Evolutionary conservation across 30 jellyfish, hydroid and myxozoan species (phyloP).

Genomic region (Catostylus mosaicus): DNA sequence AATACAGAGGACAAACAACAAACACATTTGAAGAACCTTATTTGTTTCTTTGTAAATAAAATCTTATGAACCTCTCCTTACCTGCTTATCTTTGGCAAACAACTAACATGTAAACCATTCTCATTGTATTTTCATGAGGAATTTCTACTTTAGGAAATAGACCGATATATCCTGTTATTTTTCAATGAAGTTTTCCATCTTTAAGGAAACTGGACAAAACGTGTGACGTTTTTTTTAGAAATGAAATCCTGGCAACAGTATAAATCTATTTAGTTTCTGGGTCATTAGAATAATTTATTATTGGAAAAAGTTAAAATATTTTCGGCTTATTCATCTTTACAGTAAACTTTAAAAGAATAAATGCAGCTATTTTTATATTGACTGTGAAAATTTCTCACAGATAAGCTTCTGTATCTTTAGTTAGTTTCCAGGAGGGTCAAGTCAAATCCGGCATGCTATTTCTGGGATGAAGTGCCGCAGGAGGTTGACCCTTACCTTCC

Average conservation of each 20-base stretch:
- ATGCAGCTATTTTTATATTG: too few species aligned
- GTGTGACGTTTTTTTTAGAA: neutral
- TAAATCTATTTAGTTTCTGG: neutral
- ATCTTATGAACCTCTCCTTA: neutral
- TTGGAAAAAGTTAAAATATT: too few species aligned
- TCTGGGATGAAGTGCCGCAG: too few species aligned
- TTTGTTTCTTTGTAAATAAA: neutral
- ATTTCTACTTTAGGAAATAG: too few species aligned
- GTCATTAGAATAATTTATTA: neutral
- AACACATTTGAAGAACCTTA: neutral
- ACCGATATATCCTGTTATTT: neutral
- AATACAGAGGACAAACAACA: neutral
- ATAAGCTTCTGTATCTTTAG: too few species aligned
- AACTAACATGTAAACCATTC: neutral
- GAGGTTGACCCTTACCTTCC: too few species aligned
- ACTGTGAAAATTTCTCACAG: too few species aligned
- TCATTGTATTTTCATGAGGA: neutral
- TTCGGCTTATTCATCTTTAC: too few species aligned
- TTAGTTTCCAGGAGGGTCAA: too few species aligned
- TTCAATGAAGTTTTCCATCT: neutral
- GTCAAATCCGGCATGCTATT: too few species aligned
- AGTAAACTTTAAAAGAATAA: too few species aligned
- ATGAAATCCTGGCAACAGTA: neutral
- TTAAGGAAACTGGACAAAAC: neutral
- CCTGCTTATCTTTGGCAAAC: neutral